Evolutionary conservation across 2,888 invertebrate genomes (phyloP), one percentile per base, ranked within the genome.

Genomic region (Platypus cylindrus): DNA sequence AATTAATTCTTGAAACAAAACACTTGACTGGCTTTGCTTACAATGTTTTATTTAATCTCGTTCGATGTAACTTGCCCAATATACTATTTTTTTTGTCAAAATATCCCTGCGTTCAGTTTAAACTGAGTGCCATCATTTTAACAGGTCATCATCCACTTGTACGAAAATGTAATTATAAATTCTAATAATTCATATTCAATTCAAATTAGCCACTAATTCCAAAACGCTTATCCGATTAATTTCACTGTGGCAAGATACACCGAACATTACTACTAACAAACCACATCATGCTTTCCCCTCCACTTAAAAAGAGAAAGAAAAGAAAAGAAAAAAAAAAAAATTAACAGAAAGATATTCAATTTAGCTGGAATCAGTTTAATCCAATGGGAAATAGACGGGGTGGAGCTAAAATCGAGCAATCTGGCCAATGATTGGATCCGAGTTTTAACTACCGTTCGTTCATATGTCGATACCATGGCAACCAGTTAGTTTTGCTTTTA

Each of bases 281-380:
- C 51, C 51, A 48, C 51, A 55, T 49, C 51, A 50, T 50, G 51
- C 52, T 50, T 46, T 47, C 49, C 48, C n/a, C n/a, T n/a, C n/a
- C n/a, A n/a, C n/a, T n/a, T n/a, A n/a, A n/a, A n/a, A n/a, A n/a
- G n/a, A n/a, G n/a, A n/a, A n/a, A n/a, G n/a, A n/a, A n/a, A n/a
- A 54, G 56, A 58, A 56, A 58, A 60, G n/a, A n/a, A n/a, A n/a
- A n/a, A n/a, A n/a, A 54, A 57, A 58, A 56, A 58, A 60, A 56
- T 58, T 59, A 61, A 62, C 58, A 57, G 58, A 60, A 57, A 59
- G 60, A 56, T 60, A 63, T 59, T 62, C 63, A 62, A 63, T 63
- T 63, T 62, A 55, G 52, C 52, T 49, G 48, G 56, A 62, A 63
- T 62, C 61, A 59, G 59, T 61, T 57, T 59, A 59, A 59, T 58